Evolutionary conservation across 1,140 invertebrate genomes (phyloP), one percentile per base, ranked within the genome.

Genomic region (Drosophila nannoptera): DNA sequence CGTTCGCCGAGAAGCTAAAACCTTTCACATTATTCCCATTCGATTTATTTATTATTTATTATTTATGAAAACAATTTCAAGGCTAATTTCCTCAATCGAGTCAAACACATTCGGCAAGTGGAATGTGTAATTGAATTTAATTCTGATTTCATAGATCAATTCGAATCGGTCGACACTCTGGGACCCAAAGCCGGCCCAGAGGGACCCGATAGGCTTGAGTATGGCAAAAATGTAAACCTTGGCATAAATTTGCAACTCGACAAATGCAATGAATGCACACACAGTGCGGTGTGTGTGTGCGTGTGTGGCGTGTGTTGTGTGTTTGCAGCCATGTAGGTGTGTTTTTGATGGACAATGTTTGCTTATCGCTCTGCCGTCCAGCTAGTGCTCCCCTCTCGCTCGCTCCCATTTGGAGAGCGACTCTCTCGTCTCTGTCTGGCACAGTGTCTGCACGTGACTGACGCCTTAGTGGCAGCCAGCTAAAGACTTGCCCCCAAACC

Each of bases 301-400:
- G 12, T 59, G 46, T 40, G 35, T 56, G 35, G 72, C 16, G 42
- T 40, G 45, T 50, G 32, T 67, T 50, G 36, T 68, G 38, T 62
- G 54, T 56, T 42, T 59, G 48, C 61, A 69, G 75, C 43, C 70
- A 65, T 68, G 70, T 84, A 78, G 80, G 80, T 84, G 80, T 84
- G 80, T 77, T 73, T 84, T 77, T 84, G 80, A 84, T 84, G 80
- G 80, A 77, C 80, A 84, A 84, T 84, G 80, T 84, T 84, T 84
- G 80, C 80, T 84, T 75, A 78, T 80, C 78, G 74, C 78, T 63
- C 36, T 36, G 45, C 53, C 48, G 36, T 63, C 31, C 38, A 22
- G 16, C 16, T 4, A 54, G 29, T 33, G 65, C n/a, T 8, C 29
- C 38, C 2, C 61, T 7, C 31, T 12, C 35, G 7, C 11, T 7